Evolutionary conservation across 2,888 invertebrate genomes (phyloP), one percentile per base, ranked within the genome.

Genomic region (Patella pellucida): DNA sequence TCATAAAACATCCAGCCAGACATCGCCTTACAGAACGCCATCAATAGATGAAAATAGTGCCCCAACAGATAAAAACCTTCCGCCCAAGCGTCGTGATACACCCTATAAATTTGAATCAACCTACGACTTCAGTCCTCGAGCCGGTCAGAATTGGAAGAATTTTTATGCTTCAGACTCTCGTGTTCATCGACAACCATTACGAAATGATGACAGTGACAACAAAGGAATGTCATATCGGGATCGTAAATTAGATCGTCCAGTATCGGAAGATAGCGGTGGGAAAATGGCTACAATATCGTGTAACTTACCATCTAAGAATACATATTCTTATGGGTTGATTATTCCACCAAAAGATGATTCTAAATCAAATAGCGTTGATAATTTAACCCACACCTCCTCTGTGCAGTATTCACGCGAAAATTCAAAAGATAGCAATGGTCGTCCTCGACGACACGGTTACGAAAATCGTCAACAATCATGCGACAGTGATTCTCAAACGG

Each of bases 251-350:
- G 74, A 74, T 69, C 72, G 73, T 69, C 79, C 27, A 69, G 78
- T 27, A 81, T 86, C 76, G 50, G 78, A 52, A 83, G 84, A 73
- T 76, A 83, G 56, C 69, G 81, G 70, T 73, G 79, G 68, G 81
- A 83, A 79, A 82, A 83, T 81, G 84, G 83, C 71, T 50, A 67
- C 4, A 76, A 82, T 15, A 81, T 83, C 1, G 80, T 82, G 75
- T 81, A 85, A 74, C 14, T 68, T 76, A 1, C 79, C 74, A 23
- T 68, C 73, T 79, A 80, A 83, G 54, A 82, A 85, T 73, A 84
- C 84, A 23, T 87, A 84, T 74, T 87, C 87, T 3, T 86, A 86
- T 72, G 87, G 87, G 52, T 77, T 88, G n/a, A 87, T 84, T 76
- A 87, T 82, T 73, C 87, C 86, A 11, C 78, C 76, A 15, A 69